Percentiles rank a stretch among this genome's conserved stretches.
phyloP scores from a whole-genome alignment of 2,113 vertebrate genomes.

The Oncorhynchus clarkii region DNA sequence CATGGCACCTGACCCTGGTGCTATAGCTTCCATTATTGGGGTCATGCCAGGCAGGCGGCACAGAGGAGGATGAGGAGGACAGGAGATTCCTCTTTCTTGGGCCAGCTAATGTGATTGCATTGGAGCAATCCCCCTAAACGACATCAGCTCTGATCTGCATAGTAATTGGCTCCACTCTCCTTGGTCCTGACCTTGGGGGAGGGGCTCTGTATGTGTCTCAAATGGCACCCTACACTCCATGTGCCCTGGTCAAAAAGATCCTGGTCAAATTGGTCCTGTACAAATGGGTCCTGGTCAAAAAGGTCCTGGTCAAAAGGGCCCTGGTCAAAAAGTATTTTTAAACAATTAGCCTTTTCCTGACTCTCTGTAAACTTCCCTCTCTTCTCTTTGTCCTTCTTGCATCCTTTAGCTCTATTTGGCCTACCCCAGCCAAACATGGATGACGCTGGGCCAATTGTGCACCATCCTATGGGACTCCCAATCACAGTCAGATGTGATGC shows the following conservation, averaged over 20 bases:
- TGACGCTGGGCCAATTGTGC: too few relatives aligned
- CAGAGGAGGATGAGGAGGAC: conserved; percentile 43
- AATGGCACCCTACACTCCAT: not conserved
- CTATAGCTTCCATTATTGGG: conserved; percentile 88
- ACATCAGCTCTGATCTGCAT: conserved; percentile 95
- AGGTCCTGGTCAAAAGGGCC: too few relatives aligned
- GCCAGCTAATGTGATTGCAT: conserved; percentile 96
- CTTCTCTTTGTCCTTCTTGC: conserved; percentile 65
- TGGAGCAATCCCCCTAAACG: conserved; percentile 96
- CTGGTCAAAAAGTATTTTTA: not conserved
- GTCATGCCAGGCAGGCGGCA: conserved; percentile 67
- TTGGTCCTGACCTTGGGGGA: conserved; percentile 88
- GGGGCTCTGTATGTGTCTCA: not conserved
- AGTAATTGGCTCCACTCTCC: conserved; percentile 94
- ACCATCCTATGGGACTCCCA: too few relatives aligned
- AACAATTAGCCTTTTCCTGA: conserved; percentile 15
- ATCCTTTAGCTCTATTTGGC: conserved; percentile 2
- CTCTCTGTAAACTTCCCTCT: conserved; percentile 63
- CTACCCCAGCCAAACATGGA: too few relatives aligned
- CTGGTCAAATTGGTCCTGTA: too few relatives aligned
- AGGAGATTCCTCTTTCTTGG: conserved; percentile 77
- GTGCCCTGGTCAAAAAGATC: too few relatives aligned
- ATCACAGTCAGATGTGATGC: too few relatives aligned
- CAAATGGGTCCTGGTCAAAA: too few relatives aligned
- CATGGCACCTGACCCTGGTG: conserved; percentile 64